These are phyloP conservation scores for Eurytoma adleriae DNA, from an alignment of 2,888 invertebrate species.

Conservation along the genomic window DNA sequence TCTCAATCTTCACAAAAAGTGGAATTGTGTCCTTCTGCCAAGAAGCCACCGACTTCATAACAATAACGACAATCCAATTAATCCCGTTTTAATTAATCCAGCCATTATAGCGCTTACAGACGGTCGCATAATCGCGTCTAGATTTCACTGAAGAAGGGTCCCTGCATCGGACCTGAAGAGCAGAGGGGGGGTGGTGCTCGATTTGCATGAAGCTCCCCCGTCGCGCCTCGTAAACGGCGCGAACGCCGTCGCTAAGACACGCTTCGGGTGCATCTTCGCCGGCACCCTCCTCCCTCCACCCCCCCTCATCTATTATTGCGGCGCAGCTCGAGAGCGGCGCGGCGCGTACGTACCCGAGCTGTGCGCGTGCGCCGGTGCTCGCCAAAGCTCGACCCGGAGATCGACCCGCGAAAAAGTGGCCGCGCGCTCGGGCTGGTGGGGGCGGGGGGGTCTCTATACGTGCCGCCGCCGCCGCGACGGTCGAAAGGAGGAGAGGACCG, in stretches of 20 bases:
- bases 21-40: too few species aligned
- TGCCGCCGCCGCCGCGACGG: conserved; percentile 43
- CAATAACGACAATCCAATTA: too few species aligned
- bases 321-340: neutral
- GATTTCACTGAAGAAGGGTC: too few species aligned
- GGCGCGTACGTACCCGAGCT: too few species aligned
- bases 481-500: conserved; percentile 25
- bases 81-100: too few species aligned
- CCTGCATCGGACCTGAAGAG: too few species aligned
- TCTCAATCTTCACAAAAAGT: too few species aligned
- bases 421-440: conserved; percentile 59
- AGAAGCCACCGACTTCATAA: too few species aligned
- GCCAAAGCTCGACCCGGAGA: conserved; percentile 64
- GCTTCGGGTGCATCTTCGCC: neutral
- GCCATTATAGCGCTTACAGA: too few species aligned
- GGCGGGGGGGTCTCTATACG: conserved; percentile 14
- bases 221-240: neutral
- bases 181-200: too few species aligned
- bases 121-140: too few species aligned
- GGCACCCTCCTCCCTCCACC: neutral
- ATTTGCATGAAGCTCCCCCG: neutral
- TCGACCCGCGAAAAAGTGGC: conserved; percentile 72
- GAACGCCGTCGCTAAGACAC: too few species aligned
- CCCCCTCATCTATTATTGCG: conserved; percentile 40
- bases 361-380: conserved; percentile 42